Evolutionary conservation across 2,113 vertebrate species (phyloP), one percentile per base, ranked within the genome.

Genomic region (Bettongia penicillata): DNA sequence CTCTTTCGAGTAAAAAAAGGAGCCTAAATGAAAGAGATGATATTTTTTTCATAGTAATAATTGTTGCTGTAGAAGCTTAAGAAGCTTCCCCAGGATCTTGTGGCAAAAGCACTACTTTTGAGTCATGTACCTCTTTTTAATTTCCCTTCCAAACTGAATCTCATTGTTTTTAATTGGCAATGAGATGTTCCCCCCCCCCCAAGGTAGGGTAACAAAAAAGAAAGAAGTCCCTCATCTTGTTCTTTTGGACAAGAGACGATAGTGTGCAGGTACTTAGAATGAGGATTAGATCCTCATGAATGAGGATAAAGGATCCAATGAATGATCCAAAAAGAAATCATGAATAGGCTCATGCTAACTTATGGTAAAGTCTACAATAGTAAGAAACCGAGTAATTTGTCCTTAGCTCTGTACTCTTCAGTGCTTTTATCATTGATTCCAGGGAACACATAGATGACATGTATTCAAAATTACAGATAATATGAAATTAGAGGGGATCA

Each of bases 1-100:
- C 55, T 94, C 96, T 96, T 98, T 96, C 95, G 96, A 96, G 98
- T 94, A 91, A 93, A 37, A 94, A 95, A 95, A 25, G 9, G 10
- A 0, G 84, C 1, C 51, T 43, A 50, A 90, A 1, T 77, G 91
- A 90, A 93, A 94, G 57, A 95, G 48, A 14, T 96, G 10, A 25
- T 95, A 48, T 93, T 31, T 93, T 77, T 93, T 93, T 94, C 93
- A 25, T 92, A 77, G 24, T 48, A 93, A 55, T 84, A 97, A 97
- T 93, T 92, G 96, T 95, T 84, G 89, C n/a, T 84, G 14, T 52
- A 96, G 48, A 92, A 49, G 22, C 93, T 90, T 94, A 52, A 96
- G 16, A 28, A 91, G 92, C 61, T 77, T 94, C 92, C 91, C 92
- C 91, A 90, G 90, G 91, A 96, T 51, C 93, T 3, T 37, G 55